phyloP scores from a whole-genome alignment of 2,113 vertebrate species.

The Corythornis cristatus region DNA sequence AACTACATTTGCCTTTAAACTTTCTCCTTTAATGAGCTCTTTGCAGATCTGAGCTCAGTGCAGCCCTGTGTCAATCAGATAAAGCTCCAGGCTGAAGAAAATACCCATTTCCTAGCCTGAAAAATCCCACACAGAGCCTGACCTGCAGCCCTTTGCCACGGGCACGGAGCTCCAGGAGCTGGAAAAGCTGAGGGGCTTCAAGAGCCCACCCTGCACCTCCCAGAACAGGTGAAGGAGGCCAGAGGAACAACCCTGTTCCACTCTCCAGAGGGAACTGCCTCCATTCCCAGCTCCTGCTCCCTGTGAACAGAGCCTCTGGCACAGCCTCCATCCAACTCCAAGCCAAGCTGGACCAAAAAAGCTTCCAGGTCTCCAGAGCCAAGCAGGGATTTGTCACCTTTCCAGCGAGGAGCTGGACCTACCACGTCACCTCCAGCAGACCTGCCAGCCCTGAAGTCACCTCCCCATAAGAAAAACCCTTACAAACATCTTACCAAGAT shows the following conservation, averaged over 20 bases:
- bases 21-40: not conserved
- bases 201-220: accelerated
- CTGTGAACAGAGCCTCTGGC: not conserved
- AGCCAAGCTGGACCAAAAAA: not conserved
- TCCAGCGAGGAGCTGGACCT: not conserved
- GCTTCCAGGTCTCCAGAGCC: not conserved
- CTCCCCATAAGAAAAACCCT: slow-evolving; percentile 83
- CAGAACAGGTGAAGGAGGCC: not conserved
- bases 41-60: not conserved
- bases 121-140: not conserved
- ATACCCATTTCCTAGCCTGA: not conserved
- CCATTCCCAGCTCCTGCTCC: not conserved
- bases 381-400: accelerated
- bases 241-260: not conserved
- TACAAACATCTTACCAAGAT: slow-evolving; percentile 99
- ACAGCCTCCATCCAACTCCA: not conserved
- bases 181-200: not conserved
- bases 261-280: not conserved
- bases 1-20: not conserved
- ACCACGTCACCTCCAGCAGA: accelerated
- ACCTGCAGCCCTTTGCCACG: not conserved
- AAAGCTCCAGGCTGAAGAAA: not conserved
- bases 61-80: not conserved
- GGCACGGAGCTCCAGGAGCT: not conserved
- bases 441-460: not conserved